Evolutionary conservation across 1,140 invertebrate species (phyloP), one percentile per base, ranked within the genome.

Genomic region (Bombus turneri): DNA sequence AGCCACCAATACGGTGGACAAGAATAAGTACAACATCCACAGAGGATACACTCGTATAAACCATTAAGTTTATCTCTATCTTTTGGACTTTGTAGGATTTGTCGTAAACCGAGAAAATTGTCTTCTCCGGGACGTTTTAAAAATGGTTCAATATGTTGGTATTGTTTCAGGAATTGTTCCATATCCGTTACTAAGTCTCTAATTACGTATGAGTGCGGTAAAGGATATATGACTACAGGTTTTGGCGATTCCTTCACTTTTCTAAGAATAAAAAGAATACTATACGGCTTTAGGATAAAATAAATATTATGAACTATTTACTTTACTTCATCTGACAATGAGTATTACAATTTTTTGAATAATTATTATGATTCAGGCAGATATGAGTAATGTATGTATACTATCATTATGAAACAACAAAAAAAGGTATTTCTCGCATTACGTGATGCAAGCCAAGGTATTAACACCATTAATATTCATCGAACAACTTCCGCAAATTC

Each of bases 121-220:
- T 96, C 95, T 87, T 96, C 96, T 76, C 96, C 92, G 72, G 96
- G 96, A 82, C 97, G 96, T 89, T 98, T 97, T 71, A 99, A 95
- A 96, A 97, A 99, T 0, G 98, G 98, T 86, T 98, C 96, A 91
- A 99, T 98, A 18, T 96, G 97, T 76, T 96, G 96, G 94, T 99
- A 99, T 90, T 98, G 98, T 57, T 97, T 95, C 91, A 98, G 98
- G 94, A 99, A 99, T 89, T 98, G 97, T 57, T 95, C 97, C 97
- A 99, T 97, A 93, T 98, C 98, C 53, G 98, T 97, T 28, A 99
- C 97, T 64, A 99, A 94, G 95, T 99, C 98, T 94, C 98, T 98
- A 31, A 99, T 96, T 3, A 99, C 98, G 92, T 98, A 99, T 97
- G 98, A 97, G 91, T 99, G 98, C 15, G 98, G 98, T 62, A 99